Base-by-base conservation (phyloP, 2,797 vertebrate genomes). In the Acanthurus lineatus region DNA sequence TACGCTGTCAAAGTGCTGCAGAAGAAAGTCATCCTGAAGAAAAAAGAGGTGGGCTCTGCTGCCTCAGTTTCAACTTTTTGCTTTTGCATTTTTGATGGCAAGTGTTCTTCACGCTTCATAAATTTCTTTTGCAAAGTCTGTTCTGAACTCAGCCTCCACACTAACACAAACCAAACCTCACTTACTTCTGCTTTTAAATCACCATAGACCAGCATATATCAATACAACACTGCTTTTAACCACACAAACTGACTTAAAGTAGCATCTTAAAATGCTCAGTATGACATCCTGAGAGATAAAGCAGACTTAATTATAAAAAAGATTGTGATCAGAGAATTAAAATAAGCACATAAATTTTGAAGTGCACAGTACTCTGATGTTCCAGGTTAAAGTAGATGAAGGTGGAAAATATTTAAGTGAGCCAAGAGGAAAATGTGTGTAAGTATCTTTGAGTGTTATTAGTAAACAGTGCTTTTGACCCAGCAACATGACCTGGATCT, bases 1-100 rank as follows among this genome's bases (percentile, higher is more conserved):
- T 98, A 98, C 0, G 98, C 98, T 0, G 96, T 99, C 69, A 99
- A 99, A 91, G 98, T 99, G 82, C 93, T 99, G 85, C 97, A 99
- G 91, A 99, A 99, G 94, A 99, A 99, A 92, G 96, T 97, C 45
- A 97, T 99, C 78, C 93, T 99, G 51, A 99, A 99, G 96, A 97
- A 97, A 71, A 98, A 99, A 88, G 98, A 99, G 97, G 98, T 99
- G 93, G n/a, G 85, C 57, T 74, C 49, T 19, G 35, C n/a, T 4
- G 14, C 28, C 16, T 1, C 19, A 12, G 1, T 5, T 10, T 19
- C 11, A 44, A 7, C 6, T 22, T 42, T 42, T 28, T 15, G 40
- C 40, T 40, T 40, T 8, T 40, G 8, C 40, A 8, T 40, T 40
- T 40, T 40, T 40, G 8, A 40, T 32, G 28, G 22, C 10, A 68